Percentiles rank a stretch among this genome's conserved stretches.
Conservation (phyloP, 2,888 invertebrate species). For the Drosophila mulleri region DNA sequence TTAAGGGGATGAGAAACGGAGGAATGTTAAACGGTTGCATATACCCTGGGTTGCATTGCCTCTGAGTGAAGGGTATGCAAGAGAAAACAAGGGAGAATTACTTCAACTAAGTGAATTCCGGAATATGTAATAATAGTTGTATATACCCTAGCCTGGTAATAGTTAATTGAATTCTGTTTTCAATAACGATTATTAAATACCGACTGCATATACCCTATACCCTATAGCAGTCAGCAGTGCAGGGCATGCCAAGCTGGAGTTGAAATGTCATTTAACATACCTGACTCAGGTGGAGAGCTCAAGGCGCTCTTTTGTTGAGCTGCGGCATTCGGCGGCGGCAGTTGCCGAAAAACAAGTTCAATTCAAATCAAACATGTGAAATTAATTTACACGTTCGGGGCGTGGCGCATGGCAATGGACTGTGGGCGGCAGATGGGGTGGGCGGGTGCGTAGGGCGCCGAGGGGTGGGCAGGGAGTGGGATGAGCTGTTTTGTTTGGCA, state of each 20-base stretch:
- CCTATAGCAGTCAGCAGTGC: neutral
- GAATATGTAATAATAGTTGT: neutral
- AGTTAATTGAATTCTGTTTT: too few species aligned
- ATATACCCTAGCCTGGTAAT: neutral
- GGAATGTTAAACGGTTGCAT: too few species aligned
- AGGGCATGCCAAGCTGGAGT: neutral
- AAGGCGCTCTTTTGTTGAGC: slow-evolving; percentile 2
- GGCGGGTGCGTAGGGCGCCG: neutral
- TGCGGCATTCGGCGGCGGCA: slow-evolving; percentile 23
- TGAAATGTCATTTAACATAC: neutral
- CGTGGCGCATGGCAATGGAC: slow-evolving; percentile 9
- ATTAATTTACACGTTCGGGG: slow-evolving; percentile 72
- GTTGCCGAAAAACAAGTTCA: slow-evolving; percentile 32
- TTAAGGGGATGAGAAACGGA: neutral
- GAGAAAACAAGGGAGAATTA: neutral
- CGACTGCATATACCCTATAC: neutral
- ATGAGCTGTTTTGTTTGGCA: slow-evolving; percentile 22
- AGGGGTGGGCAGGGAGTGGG: too few species aligned
- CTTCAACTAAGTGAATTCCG: neutral
- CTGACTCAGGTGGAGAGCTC: neutral
- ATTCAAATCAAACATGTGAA: slow-evolving; percentile 74
- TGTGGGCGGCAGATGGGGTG: neutral
- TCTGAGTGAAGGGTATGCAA: too few species aligned
- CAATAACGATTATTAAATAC: too few species aligned
- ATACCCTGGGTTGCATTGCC: too few species aligned